These are phyloP conservation scores for Phortica okadai DNA, from an alignment of 2,888 invertebrate genomes.

Conservation along the genomic window DNA sequence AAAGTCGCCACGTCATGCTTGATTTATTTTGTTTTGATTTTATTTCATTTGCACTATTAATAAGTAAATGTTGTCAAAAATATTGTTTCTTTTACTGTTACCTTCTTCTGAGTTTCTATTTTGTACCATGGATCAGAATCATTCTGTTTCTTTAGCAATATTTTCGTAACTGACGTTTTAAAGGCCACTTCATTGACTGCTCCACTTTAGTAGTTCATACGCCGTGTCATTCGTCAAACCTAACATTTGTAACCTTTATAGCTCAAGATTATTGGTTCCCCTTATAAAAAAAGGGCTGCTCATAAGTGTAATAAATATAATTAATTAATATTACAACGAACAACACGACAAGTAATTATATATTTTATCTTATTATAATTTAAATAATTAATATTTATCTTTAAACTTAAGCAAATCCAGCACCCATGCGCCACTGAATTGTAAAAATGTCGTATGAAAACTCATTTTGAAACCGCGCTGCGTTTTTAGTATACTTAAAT, in stretches of 20 bases:
- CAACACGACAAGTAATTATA: too few species aligned
- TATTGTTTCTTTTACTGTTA: conserved; percentile 38
- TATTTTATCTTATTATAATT: neutral
- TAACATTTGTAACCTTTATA: too few species aligned
- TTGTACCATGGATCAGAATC: conserved; percentile 59
- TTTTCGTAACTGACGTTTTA: conserved; percentile 42
- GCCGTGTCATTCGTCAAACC: neutral
- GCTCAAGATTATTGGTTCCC: too few species aligned
- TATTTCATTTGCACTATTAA: conserved; percentile 34
- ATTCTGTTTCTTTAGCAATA: conserved; percentile 37
- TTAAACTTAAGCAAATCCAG: too few species aligned
- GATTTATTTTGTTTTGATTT: conserved; percentile 49
- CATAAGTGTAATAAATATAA: neutral
- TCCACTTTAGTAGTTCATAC: neutral
- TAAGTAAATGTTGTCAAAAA: conserved; percentile 19
- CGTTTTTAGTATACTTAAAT: conserved; percentile 18
- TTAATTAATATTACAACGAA: neutral
- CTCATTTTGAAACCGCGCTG: conserved; percentile 54
- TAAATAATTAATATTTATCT: conserved; percentile 27
- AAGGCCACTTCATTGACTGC: conserved; percentile 48
- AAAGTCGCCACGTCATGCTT: conserved; percentile 43
- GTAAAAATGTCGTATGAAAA: conserved; percentile 42
- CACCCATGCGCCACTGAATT: neutral
- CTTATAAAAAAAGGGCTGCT: too few species aligned
- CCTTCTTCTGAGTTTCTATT: conserved; percentile 40